Conservation (phyloP, 2,113 vertebrate genomes). For the Camelus dromedarius region DNA sequence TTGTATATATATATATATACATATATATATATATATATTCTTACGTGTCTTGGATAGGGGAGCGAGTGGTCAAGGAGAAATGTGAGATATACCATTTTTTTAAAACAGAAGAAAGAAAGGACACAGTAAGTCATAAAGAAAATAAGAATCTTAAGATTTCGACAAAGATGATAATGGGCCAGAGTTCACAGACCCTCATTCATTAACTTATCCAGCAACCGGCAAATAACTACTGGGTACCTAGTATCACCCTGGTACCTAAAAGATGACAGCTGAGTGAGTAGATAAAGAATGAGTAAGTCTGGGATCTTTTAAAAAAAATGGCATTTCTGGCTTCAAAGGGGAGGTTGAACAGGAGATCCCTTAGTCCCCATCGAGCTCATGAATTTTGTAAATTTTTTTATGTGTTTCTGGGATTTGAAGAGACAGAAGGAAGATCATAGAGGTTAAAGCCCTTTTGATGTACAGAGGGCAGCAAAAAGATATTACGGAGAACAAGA, state of each 20-base stretch:
- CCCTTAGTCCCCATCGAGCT: neutral
- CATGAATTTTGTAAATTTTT: neutral
- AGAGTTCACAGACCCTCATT: neutral
- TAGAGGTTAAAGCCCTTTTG: neutral
- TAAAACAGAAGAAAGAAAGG: conserved; percentile 7
- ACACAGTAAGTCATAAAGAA: neutral
- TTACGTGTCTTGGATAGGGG: neutral
- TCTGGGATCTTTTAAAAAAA: neutral
- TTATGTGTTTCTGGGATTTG: neutral
- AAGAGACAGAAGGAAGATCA: neutral
- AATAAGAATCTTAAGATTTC: neutral
- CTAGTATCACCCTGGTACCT: neutral
- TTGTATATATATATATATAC: neutral
- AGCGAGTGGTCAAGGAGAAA: neutral
- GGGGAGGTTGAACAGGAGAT: neutral
- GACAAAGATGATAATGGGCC: neutral
- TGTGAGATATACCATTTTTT: neutral
- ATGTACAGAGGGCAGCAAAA: neutral
- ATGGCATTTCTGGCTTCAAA: neutral
- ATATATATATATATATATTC: neutral
- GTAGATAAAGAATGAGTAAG: neutral
- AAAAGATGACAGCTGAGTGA: neutral
- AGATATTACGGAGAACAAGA: neutral
- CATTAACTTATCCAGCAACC: neutral
- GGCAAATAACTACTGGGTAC: neutral